Conservation (phyloP, 2,113 vertebrate species). For the Pseudonaja textilis region DNA sequence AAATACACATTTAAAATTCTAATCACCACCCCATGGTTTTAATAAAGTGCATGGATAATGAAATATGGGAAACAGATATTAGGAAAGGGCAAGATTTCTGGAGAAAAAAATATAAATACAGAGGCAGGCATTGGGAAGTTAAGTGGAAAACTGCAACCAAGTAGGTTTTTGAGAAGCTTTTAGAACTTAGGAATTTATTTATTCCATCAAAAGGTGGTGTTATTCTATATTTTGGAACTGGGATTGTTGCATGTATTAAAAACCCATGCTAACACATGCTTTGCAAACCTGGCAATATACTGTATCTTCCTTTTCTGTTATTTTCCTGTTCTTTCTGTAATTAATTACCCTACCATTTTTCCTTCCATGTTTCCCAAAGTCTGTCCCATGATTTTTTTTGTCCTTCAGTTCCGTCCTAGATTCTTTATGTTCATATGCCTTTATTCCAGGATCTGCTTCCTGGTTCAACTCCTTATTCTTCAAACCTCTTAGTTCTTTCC, state of each 20-base stretch:
- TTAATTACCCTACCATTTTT: background rate
- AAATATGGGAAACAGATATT: constrained; percentile 40
- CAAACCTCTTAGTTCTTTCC: too few species aligned
- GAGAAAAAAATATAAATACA: background rate
- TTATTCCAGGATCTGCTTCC: background rate
- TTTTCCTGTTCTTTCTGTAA: background rate
- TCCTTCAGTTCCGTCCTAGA: background rate
- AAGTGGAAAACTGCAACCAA: background rate
- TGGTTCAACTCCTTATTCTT: too few species aligned
- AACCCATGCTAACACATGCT: background rate
- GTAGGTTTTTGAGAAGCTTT: background rate
- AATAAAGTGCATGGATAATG: constrained; percentile 51
- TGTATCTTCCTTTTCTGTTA: background rate
- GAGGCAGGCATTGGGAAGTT: background rate
- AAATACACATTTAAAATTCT: constrained; percentile 53
- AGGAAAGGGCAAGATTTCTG: constrained; percentile 13
- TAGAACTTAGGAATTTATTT: background rate
- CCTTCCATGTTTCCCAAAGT: background rate
- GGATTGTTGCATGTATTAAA: background rate
- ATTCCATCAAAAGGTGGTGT: background rate
- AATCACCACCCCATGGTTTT: constrained; percentile 49
- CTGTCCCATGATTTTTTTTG: too few species aligned
- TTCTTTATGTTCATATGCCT: too few species aligned
- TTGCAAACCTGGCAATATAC: background rate
- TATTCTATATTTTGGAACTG: background rate